Conservation (phyloP, 2,797 vertebrate genomes). For the Austrolebias charrua region DNA sequence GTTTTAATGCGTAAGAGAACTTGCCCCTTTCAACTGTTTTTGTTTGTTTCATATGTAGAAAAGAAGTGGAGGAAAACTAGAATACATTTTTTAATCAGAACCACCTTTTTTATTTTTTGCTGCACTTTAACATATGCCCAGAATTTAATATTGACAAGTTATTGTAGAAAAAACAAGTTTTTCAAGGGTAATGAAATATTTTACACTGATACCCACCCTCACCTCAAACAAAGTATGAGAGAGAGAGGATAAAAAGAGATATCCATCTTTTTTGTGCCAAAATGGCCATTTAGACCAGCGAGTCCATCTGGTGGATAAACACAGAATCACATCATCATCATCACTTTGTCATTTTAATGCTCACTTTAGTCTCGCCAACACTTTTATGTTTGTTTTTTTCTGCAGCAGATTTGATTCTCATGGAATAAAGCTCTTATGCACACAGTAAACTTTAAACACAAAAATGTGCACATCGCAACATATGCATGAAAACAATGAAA, state of each 20-base stretch:
- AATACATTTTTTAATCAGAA: slow-evolving; percentile 66
- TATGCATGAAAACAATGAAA: slow-evolving; percentile 22
- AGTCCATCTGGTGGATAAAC: slow-evolving; percentile 70
- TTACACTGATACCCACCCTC: slow-evolving; percentile 18
- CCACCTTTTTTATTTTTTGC: slow-evolving; percentile 55
- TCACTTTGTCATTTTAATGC: slow-evolving; percentile 28
- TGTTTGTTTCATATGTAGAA: slow-evolving; percentile 60
- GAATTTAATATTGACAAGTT: no score
- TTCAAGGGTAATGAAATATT: slow-evolving; percentile 1
- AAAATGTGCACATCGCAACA: slow-evolving; percentile 21
- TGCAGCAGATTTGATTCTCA: slow-evolving; percentile 35
- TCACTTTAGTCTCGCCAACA: slow-evolving; percentile 11
- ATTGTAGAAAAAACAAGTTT: background rate
- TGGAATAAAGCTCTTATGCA: slow-evolving; percentile 14
- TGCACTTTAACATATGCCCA: background rate
- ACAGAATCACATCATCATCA: slow-evolving; percentile 37
- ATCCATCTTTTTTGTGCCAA: slow-evolving; percentile 16
- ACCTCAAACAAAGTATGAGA: slow-evolving; percentile 46
- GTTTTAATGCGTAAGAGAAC: slow-evolving; percentile 77
- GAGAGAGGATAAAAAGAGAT: slow-evolving; percentile 25
- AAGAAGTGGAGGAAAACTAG: slow-evolving; percentile 13
- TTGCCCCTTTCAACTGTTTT: slow-evolving; percentile 78
- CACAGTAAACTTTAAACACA: slow-evolving; percentile 25
- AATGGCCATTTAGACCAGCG: slow-evolving; percentile 51
- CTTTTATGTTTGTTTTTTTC: slow-evolving; percentile 3